A percentile compares a stretch with the other conserved stretches of the same genome.
phyloP scores from a whole-genome alignment of 2,797 vertebrate species.

The Clarias fuscus region DNA sequence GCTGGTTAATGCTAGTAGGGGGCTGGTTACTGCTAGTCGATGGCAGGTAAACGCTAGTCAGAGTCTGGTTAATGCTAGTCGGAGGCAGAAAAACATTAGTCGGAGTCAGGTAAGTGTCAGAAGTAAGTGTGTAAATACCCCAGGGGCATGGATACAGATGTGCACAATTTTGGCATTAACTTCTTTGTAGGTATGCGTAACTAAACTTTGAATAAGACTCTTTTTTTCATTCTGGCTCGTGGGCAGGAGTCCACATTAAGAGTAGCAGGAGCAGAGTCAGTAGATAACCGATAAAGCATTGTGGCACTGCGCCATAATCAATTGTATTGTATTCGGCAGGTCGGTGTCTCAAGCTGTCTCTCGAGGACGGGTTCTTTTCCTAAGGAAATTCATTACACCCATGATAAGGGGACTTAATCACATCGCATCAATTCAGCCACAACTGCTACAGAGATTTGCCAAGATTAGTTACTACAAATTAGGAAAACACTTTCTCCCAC shows the following conservation, averaged over 20 bases:
- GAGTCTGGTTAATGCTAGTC: too few species aligned
- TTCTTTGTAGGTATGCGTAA: too few species aligned
- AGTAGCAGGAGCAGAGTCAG: slow-evolving; percentile 4
- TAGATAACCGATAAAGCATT: slow-evolving; percentile 16
- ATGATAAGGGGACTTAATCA: slow-evolving; percentile 40
- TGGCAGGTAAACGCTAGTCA: too few species aligned
- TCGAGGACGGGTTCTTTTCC: slow-evolving; percentile 17
- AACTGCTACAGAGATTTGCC: slow-evolving; percentile 18
- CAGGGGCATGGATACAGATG: background rate
- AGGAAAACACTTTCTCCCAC: background rate
- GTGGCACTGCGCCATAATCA: slow-evolving; percentile 4
- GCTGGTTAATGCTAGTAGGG: too few species aligned
- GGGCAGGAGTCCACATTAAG: background rate
- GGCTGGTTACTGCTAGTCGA: too few species aligned
- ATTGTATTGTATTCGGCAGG: slow-evolving; percentile 19
- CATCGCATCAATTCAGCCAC: slow-evolving; percentile 38
- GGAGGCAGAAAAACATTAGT: too few species aligned
- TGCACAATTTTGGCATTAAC: background rate
- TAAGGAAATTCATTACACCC: slow-evolving; percentile 34
- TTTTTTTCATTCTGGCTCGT: background rate
- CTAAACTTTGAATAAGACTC: background rate
- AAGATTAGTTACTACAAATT: slow-evolving; percentile 34
- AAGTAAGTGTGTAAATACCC: background rate
- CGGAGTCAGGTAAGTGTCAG: too few species aligned
- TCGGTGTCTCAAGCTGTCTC: slow-evolving; percentile 15